Evolutionary conservation across 2,888 invertebrate genomes (phyloP).

Genomic region (Notodonta dromedarius): DNA sequence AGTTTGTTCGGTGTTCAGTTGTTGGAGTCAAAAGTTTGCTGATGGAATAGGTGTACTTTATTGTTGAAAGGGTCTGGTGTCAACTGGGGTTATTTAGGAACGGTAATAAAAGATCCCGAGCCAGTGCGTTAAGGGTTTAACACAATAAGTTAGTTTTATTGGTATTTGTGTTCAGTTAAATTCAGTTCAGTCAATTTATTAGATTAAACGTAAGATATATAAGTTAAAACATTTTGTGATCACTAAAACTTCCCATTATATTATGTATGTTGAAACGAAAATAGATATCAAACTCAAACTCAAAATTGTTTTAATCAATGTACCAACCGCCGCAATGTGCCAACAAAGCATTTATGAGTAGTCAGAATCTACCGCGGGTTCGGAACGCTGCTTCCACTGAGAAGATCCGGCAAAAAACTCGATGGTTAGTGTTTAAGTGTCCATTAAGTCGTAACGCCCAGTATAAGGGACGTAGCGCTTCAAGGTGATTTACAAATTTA

Average conservation of each 20-base stretch:
- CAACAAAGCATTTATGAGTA: too few relatives aligned
- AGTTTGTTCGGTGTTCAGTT: conserved; percentile 6
- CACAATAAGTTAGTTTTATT: not conserved
- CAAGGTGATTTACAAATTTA: conserved; percentile 2
- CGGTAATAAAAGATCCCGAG: conserved; percentile 4
- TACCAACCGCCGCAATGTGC: too few relatives aligned
- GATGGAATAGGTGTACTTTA: conserved; percentile 12
- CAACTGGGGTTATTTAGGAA: conserved; percentile 5
- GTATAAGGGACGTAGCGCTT: not conserved
- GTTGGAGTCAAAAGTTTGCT: conserved; percentile 9
- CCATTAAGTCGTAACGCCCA: not conserved
- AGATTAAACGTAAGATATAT: too few relatives aligned
- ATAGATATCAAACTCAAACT: too few relatives aligned
- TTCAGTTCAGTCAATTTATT: too few relatives aligned
- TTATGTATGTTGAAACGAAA: too few relatives aligned
- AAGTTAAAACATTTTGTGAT: not conserved
- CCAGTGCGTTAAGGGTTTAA: not conserved
- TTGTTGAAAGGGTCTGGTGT: conserved; percentile 8
- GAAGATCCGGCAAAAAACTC: too few relatives aligned
- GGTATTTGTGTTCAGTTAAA: not conserved
- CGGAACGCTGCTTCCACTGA: too few relatives aligned
- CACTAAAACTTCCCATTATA: too few relatives aligned
- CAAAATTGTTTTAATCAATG: too few relatives aligned
- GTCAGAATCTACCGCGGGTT: too few relatives aligned
- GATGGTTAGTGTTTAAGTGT: not conserved